Base-by-base conservation (phyloP, 2,888 invertebrate species). In the Drosophila dives region DNA sequence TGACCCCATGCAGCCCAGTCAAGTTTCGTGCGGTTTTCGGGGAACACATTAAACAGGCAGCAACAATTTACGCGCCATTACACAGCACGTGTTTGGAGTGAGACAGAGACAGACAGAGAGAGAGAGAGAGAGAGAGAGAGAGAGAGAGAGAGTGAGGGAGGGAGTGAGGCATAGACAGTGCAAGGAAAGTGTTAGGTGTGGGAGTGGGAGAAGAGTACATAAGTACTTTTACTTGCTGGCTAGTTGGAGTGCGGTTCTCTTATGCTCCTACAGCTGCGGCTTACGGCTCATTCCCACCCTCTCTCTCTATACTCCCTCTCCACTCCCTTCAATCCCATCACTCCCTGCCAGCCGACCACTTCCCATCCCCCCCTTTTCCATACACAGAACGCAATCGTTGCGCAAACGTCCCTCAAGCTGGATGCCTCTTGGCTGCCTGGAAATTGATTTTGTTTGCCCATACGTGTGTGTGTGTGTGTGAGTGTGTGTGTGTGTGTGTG, bases 11-110 rank as follows among this genome's bases (percentile, higher is more conserved):
- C 60, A 56, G 36, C 38, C 11, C 45, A 49, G 53, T 38, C 45
- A 53, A 53, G 68, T 50, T 58, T 67, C 42, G 81, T 87, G 85
- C 63, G 86, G 89, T 85, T 85, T 88, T 76, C 42, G 62, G 62
- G 88, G 72, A 75, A 74, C 83, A 80, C 90, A 85, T 87, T 90
- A 83, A 83, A 83, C 88, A 77, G 86, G 86, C 83, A 80, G 83
- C 90, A 90, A 86, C 85, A 85, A 83, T 90, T 86, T 88, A 82
- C 88, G 85, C 90, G 83, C 90, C 88, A 85, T 88, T 85, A 89
- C 82, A 63, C 56, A 49, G 66, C 64, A 78, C 65, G 81, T 77
- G 80, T 66, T 59, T 42, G 56, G 49, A 50, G 66, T 45, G 63
- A 48, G 38, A 42, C 12, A n/a, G 11, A 17, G 17, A 33, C 8